These are phyloP conservation scores for Ormyrus pomaceus DNA, from an alignment of 2,888 invertebrate species.

Conservation along the genomic window DNA sequence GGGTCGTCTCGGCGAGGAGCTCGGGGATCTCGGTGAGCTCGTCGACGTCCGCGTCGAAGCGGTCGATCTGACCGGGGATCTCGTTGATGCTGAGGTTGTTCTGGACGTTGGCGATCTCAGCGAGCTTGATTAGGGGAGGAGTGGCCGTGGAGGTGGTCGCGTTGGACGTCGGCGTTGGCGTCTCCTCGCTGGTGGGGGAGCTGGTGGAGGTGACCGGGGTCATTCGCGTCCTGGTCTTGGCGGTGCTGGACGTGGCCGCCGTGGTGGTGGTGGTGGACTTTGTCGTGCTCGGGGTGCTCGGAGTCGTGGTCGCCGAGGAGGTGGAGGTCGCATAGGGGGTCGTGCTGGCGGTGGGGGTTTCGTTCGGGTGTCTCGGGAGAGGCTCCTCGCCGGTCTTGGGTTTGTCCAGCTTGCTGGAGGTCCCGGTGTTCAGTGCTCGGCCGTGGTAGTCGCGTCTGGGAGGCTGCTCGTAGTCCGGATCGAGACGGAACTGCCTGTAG, in stretches of 20 bases:
- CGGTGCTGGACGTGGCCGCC: slow-evolving; percentile 25
- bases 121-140: slow-evolving; percentile 58
- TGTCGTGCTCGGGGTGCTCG: too few relatives aligned
- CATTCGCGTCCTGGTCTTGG: not conserved
- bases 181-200: not conserved
- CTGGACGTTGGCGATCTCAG: slow-evolving; percentile 66
- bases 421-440: slow-evolving; percentile 33
- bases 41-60: slow-evolving; percentile 57
- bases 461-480: slow-evolving; percentile 61
- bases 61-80: slow-evolving; percentile 63
- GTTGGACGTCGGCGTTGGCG: slow-evolving; percentile 69
- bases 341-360: slow-evolving; percentile 31
- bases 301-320: too few relatives aligned
- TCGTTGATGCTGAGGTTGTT: slow-evolving; percentile 70
- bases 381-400: not conserved
- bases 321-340: slow-evolving; percentile 12
- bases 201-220: slow-evolving; percentile 16
- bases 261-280: not conserved
- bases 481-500: slow-evolving; percentile 62
- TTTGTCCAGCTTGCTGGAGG: slow-evolving; percentile 42
- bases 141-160: slow-evolving; percentile 64
- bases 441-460: slow-evolving; percentile 26
- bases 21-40: slow-evolving; percentile 66
- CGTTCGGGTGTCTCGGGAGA: slow-evolving; percentile 40
- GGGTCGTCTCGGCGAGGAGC: slow-evolving; percentile 60